Conservation (phyloP, 2,888 invertebrate genomes). For the Octonoba sinensis region DNA sequence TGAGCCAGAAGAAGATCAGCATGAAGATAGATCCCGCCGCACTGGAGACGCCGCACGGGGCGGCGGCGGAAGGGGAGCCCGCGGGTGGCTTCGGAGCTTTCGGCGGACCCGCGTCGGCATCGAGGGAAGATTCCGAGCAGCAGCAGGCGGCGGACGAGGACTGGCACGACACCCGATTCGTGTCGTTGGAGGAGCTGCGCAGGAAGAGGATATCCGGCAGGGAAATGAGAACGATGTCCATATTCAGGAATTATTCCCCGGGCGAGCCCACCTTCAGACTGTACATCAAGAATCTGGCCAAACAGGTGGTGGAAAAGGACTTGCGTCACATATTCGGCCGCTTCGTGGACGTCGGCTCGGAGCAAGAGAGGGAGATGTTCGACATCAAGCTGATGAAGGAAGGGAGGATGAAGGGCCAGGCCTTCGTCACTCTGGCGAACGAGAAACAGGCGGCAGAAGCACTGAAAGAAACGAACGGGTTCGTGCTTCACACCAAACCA, state of each 20-base stretch:
- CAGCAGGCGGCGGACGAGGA: slow-evolving; percentile 47
- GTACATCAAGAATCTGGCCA: slow-evolving; percentile 93
- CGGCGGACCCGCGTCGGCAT: slow-evolving; percentile 62
- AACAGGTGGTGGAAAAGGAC: slow-evolving; percentile 79
- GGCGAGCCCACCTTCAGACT: slow-evolving; percentile 86
- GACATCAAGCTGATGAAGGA: slow-evolving; percentile 89
- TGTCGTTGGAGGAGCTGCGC: slow-evolving; percentile 78
- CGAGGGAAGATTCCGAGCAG: slow-evolving; percentile 65
- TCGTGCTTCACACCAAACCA: slow-evolving; percentile 86
- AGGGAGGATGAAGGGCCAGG: slow-evolving; percentile 96
- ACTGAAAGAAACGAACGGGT: slow-evolving; percentile 87
- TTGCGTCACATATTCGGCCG: slow-evolving; percentile 46
- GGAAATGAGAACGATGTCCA: slow-evolving; percentile 80
- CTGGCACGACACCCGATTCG: slow-evolving; percentile 70
- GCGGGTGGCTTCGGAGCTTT: slow-evolving; percentile 60
- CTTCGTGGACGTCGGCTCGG: slow-evolving; percentile 34
- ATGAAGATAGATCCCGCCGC: slow-evolving; percentile 26
- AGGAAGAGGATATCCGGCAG: slow-evolving; percentile 79
- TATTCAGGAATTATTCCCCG: slow-evolving; percentile 87
- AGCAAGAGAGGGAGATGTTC: slow-evolving; percentile 71
- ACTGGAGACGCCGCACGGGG: background rate
- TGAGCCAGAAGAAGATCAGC: slow-evolving; percentile 55
- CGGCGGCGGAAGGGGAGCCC: slow-evolving; percentile 9
- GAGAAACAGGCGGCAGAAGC: slow-evolving; percentile 81
- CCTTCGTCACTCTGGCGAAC: slow-evolving; percentile 87